Evolutionary conservation across 2,888 invertebrate genomes (phyloP).

Genomic region (Limnephilus marmoratus): DNA sequence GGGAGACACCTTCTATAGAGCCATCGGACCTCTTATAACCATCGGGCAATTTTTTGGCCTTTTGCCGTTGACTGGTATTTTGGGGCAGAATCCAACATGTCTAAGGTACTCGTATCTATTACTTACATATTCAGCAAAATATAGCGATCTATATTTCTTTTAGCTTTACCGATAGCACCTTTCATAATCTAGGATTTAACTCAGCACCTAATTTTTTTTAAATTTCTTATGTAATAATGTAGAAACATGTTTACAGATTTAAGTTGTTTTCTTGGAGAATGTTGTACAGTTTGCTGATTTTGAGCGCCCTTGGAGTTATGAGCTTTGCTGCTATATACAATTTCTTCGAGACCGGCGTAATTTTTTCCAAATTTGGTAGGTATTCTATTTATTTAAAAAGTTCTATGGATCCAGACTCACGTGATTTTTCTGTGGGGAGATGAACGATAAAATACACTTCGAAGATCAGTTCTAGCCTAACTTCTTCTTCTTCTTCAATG

Average conservation of each 20-base stretch:
- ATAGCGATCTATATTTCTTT: not conserved
- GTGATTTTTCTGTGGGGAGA: not conserved
- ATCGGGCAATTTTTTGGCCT: slow-evolving; percentile 76
- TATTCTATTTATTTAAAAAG: not conserved
- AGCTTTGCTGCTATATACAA: slow-evolving; percentile 39
- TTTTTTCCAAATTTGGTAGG: slow-evolving; percentile 53
- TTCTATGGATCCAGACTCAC: not conserved
- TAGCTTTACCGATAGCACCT: not conserved
- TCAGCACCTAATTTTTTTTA: not conserved
- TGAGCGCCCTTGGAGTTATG: slow-evolving; percentile 20
- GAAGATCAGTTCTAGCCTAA: no score
- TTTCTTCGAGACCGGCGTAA: not conserved
- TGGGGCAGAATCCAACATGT: slow-evolving; percentile 71
- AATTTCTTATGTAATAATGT: not conserved
- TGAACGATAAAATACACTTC: no score
- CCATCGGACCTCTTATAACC: slow-evolving; percentile 75
- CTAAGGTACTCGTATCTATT: slow-evolving; percentile 48
- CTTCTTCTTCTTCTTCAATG: no score
- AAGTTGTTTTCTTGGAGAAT: slow-evolving; percentile 63
- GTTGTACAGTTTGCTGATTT: slow-evolving; percentile 55
- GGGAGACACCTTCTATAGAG: slow-evolving; percentile 73
- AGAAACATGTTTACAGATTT: slow-evolving; percentile 54
- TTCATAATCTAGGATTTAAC: not conserved
- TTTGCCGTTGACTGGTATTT: slow-evolving; percentile 75
- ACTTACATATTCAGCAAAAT: not conserved